A percentile compares a stretch with the other conserved stretches of the same genome.
Evolutionary conservation across 2,888 invertebrate genomes (phyloP).

Genomic region (Lucinisca nassula): DNA sequence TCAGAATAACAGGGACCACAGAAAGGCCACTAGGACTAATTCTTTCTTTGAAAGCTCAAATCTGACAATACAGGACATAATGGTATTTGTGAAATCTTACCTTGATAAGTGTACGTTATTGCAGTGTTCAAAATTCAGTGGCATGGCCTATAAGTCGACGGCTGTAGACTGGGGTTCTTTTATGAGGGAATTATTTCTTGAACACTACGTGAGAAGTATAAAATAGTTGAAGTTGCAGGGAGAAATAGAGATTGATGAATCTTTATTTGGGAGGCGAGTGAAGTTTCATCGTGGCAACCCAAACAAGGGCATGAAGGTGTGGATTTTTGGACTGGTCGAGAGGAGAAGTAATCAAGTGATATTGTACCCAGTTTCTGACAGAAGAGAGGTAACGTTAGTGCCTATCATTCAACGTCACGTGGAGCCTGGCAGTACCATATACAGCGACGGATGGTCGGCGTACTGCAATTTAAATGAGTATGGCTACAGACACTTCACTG

Average conservation of each 20-base stretch:
- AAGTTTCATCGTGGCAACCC: slow-evolving; percentile 53
- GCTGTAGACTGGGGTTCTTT: neutral
- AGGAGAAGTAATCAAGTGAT: slow-evolving; percentile 29
- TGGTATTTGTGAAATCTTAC: neutral
- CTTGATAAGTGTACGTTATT: neutral
- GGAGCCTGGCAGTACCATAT: slow-evolving; percentile 25
- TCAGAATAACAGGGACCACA: neutral
- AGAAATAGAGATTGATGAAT: neutral
- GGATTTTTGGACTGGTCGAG: slow-evolving; percentile 58
- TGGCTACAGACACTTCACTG: slow-evolving; percentile 40
- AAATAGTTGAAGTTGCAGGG: neutral
- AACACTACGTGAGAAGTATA: neutral
- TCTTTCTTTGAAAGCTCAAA: neutral
- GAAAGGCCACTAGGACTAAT: neutral
- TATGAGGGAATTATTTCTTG: neutral
- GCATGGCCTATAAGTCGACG: neutral
- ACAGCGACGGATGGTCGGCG: slow-evolving; percentile 35
- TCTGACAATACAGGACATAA: neutral
- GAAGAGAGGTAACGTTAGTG: slow-evolving; percentile 7
- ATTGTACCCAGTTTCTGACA: slow-evolving; percentile 20
- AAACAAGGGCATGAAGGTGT: slow-evolving; percentile 37
- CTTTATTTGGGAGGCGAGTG: slow-evolving; percentile 23
- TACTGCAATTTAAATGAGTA: slow-evolving; percentile 22
- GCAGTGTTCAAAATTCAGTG: neutral
- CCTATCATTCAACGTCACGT: slow-evolving; percentile 38